Base-by-base conservation (phyloP, 2,113 vertebrate species). In the Salvelinus fontinalis region DNA sequence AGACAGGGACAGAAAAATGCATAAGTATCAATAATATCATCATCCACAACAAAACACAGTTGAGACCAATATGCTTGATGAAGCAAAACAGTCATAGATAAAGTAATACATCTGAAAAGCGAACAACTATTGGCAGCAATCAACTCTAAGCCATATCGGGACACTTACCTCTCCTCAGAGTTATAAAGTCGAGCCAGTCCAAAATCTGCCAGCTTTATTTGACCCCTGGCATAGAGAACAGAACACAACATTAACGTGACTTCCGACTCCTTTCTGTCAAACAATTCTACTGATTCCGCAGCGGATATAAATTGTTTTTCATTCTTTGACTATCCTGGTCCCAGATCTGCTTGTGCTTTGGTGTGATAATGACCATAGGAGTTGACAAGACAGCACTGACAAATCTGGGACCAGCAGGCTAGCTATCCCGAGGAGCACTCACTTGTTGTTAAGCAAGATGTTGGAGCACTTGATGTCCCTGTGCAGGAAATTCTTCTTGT, bases 401-500 rank as follows among this genome's bases (percentile, higher is more conserved):
- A 44, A 9, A 44, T 11, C 51, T 16, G 16, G 51, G 13, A 54
- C 51, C 16, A 54, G 14, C 1, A 22, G 27, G 18, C 3, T 2
- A 14, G 2, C 59, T 34, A 73, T 2, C 5, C 2, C 0, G 13
- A 26, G 1, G 16, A 76, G n/a, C 68, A 5, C 86, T 70, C 11
- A 98, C 98, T 96, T 98, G 94, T 99, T 99, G 87, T 99, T 99
- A 82, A 99, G 75, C 74, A 99, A 93, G 84, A 99, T 99, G 89
- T 99, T 99, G 84, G 98, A 99, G 90, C 98, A 99, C 78, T 99
- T 99, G 76, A 99, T 99, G 87, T 99, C 98, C 82, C 98, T 90
- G 88, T 99, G 98, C 71, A 99, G 94, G 77, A 99, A 99, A 87
- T 98, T 99, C 92, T 99, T 99, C 87, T 98, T 98, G 90, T 99